Evolutionary conservation across 2,888 invertebrate genomes (phyloP).

Genomic region (Dascillus cervinus): DNA sequence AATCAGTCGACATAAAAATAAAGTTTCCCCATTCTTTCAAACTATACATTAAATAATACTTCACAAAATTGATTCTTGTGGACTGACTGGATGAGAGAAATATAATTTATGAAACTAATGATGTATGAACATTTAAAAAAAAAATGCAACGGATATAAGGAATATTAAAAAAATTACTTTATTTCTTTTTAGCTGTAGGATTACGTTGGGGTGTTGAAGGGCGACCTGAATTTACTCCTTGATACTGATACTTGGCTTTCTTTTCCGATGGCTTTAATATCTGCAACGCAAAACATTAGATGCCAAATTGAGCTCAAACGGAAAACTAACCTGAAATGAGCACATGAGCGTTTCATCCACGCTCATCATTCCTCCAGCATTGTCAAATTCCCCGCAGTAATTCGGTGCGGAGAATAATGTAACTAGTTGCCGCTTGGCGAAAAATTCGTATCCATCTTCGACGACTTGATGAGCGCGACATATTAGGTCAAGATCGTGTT

Average conservation of each 20-base stretch:
- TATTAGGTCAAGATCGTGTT: slow-evolving; percentile 95
- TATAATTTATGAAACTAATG: slow-evolving; percentile 13
- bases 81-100: slow-evolving; percentile 11
- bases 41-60: neutral
- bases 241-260: slow-evolving; percentile 98
- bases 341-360: slow-evolving; percentile 99
- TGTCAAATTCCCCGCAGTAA: slow-evolving; percentile 97
- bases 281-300: too few species aligned
- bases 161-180: slow-evolving; percentile 24
- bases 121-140: slow-evolving; percentile 13
- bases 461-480: slow-evolving; percentile 98
- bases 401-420: slow-evolving; percentile 98
- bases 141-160: slow-evolving; percentile 11
- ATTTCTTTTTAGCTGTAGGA: slow-evolving; percentile 65
- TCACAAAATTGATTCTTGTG: neutral
- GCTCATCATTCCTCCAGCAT: slow-evolving; percentile 99
- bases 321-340: slow-evolving; percentile 82
- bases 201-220: slow-evolving; percentile 79
- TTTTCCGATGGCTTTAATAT: slow-evolving; percentile 99
- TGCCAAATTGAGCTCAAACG: neutral
- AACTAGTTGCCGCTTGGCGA: slow-evolving; percentile 95
- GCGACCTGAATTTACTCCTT: slow-evolving; percentile 78
- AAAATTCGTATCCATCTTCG: slow-evolving; percentile 99
- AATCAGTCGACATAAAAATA: too few species aligned
- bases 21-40: too few species aligned